These are phyloP conservation scores for Sphaeramia orbicularis DNA, from an alignment of 2,797 vertebrate genomes.

Conservation along the genomic window DNA sequence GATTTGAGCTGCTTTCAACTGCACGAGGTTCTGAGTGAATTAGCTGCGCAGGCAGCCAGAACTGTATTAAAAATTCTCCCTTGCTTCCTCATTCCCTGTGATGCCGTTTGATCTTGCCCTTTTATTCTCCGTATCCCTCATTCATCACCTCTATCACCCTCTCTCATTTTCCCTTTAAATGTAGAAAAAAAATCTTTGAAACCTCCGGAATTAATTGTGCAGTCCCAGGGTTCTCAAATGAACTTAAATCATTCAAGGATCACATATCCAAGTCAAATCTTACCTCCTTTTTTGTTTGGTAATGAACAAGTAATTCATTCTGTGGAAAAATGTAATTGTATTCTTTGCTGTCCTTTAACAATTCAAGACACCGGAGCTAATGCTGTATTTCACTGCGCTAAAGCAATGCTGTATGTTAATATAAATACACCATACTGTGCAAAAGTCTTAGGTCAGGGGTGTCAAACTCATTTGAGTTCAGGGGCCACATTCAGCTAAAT, in stretches of 20 bases:
- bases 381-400: not conserved
- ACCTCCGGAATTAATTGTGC: conserved; percentile 13
- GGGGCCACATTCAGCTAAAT: too few relatives aligned
- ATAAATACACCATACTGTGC: not conserved
- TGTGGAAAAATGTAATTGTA: conserved; percentile 15
- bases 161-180: conserved; percentile 34
- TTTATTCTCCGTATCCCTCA: conserved; percentile 40
- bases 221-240: conserved; percentile 30
- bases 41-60: conserved; percentile 42
- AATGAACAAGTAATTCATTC: conserved; percentile 45
- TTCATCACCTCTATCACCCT: conserved; percentile 44
- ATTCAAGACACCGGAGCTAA: not conserved
- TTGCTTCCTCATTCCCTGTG: conserved; percentile 66
- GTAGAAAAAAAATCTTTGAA: conserved; percentile 9
- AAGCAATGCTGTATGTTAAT: not conserved
- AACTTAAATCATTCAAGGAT: conserved; percentile 44
- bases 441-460: not conserved
- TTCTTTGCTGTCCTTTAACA: conserved; percentile 7
- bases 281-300: conserved; percentile 45
- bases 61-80: conserved; percentile 57
- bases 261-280: conserved; percentile 25
- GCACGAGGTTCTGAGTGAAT: conserved; percentile 48
- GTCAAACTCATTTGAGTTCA: too few relatives aligned
- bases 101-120: conserved; percentile 64
- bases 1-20: conserved; percentile 32